Percentiles rank a stretch among this genome's conserved stretches.
These are phyloP conservation scores for Acipenser oxyrinchus DNA, from an alignment of 2,797 vertebrate genomes.

Conservation along the genomic window DNA sequence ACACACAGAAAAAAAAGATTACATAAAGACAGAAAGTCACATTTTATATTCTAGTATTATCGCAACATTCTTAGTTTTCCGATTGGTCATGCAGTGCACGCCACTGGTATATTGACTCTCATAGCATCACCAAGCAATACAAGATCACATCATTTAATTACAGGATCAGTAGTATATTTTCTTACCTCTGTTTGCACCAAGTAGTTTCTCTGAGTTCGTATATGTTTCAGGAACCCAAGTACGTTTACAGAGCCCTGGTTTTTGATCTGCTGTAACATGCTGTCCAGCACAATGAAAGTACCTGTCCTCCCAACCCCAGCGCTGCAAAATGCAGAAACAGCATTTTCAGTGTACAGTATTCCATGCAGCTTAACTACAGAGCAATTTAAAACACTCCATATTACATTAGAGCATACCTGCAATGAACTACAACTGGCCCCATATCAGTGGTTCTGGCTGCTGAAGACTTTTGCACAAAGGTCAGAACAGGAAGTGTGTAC, in stretches of 20 bases:
- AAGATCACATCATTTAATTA: no score
- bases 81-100: no score
- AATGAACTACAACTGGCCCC: constrained; percentile 83
- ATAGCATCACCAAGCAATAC: no score
- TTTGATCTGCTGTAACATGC: constrained; percentile 87
- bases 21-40: no score
- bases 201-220: constrained; percentile 89
- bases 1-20: no score
- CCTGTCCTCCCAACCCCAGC: constrained; percentile 91
- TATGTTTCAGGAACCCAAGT: constrained; percentile 89
- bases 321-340: constrained; percentile 43
- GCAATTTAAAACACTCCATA: not conserved
- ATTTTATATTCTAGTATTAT: no score
- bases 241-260: constrained; percentile 77
- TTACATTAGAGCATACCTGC: constrained; percentile 66
- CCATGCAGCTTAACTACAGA: no score
- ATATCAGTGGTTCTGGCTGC: constrained; percentile 54
- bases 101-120: no score
- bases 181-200: constrained; percentile 95
- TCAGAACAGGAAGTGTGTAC: constrained; percentile 77
- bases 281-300: constrained; percentile 92
- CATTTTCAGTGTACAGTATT: no score
- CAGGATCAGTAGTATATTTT: not conserved
- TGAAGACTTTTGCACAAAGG: constrained; percentile 81
- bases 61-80: no score